Percentiles rank a stretch among this genome's conserved stretches.
phyloP scores from a whole-genome alignment of 37 sponge, comb jelly and placozoan species.

The Sycon ciliatum region DNA sequence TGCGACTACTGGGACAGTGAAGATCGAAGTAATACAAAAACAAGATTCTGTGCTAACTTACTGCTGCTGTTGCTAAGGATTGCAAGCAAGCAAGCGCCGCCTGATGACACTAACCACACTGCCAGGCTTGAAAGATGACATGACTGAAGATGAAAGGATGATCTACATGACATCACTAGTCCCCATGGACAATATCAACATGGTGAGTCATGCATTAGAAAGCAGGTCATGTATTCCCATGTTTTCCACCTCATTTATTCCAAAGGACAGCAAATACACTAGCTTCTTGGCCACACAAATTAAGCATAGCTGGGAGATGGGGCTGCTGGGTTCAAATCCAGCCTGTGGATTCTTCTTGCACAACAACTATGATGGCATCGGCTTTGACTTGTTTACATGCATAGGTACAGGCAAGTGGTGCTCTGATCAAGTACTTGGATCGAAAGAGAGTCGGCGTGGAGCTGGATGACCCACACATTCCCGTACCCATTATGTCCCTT shows the following conservation, averaged over 20 bases:
- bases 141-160: constrained; percentile 41
- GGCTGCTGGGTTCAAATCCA: too few relatives aligned
- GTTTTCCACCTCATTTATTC: too few relatives aligned
- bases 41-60: not conserved
- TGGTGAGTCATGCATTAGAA: constrained; percentile 32
- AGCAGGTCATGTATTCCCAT: too few relatives aligned
- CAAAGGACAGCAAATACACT: too few relatives aligned
- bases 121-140: constrained; percentile 41
- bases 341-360: too few relatives aligned
- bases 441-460: constrained; percentile 77
- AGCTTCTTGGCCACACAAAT: too few relatives aligned
- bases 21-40: not conserved
- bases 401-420: constrained; percentile 58
- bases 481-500: constrained; percentile 72
- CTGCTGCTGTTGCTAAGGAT: constrained; percentile 10
- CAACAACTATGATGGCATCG: too few relatives aligned
- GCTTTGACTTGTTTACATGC: too few relatives aligned
- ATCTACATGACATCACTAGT: constrained; percentile 57
- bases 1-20: too few relatives aligned
- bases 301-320: too few relatives aligned
- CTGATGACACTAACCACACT: constrained; percentile 31
- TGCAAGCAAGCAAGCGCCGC: constrained; percentile 50
- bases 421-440: constrained; percentile 77
- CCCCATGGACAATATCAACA: constrained; percentile 37
- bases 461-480: constrained; percentile 56